Base-by-base conservation (phyloP, 2,888 invertebrate species). In the Poecilobothrus nobilitatus region DNA sequence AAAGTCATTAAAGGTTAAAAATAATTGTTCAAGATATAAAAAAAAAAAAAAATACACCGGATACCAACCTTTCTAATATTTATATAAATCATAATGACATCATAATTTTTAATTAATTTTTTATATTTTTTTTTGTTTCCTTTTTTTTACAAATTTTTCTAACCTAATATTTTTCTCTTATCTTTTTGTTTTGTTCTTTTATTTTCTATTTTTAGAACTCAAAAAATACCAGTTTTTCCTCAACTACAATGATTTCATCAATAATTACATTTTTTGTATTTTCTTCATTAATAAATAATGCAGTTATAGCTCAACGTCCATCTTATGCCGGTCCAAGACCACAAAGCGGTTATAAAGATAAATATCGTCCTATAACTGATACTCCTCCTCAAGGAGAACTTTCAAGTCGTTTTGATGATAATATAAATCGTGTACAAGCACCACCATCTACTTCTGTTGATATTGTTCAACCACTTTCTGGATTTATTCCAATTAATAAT, bases 261-360 rank as follows among this genome's bases (percentile, higher is more conserved):
- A 18, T n/a, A 21, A 62, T 27, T 8, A 66, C 7, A 21, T 18
- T 21, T 21, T 18, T 21, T 21, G 22, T 66, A 18, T 18, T 66
- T 22, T 22, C 2, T 21, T 67, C 12, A 9, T n/a, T 70, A 34
- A 18, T 71, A 0, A 34, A 72, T n/a, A 68, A 67, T 63, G 64
- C 70, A 22, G 61, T 66, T 12, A 22, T 67, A 21, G 67, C 69
- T 9, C 90, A 90, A 77, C 83, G 90, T 33, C 87, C 89, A 0
- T 85, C 85, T 66, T 91, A 88, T 76, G 89, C 89, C 6, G 87
- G 87, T 10, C 75, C 79, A 1, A 79, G 82, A 9, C 84, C 87
- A 0, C 83, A 86, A 0, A 86, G 86, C 22, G 88, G 88, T n/a
- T 85, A 85, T 71, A 89, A 88, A 69, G 83, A 83, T 66, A 80